These are phyloP conservation scores for Diaperis boleti DNA, from an alignment of 2,888 invertebrate species.

Conservation along the genomic window DNA sequence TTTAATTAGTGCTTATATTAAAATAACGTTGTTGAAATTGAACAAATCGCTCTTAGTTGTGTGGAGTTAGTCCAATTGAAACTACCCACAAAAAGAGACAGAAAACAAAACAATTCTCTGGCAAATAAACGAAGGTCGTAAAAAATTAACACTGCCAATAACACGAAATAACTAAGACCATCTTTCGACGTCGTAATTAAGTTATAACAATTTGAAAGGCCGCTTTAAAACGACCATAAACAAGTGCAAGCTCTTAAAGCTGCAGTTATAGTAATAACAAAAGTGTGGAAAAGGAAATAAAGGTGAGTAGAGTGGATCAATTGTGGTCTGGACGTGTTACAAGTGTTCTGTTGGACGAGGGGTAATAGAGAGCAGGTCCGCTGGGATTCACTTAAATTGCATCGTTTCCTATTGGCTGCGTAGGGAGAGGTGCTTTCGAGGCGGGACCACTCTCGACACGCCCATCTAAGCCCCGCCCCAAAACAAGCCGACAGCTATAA, in stretches of 20 bases:
- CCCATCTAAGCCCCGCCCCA: constrained; percentile 43
- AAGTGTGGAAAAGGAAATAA: constrained; percentile 62
- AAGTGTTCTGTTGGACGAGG: background rate
- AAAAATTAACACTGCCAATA: constrained; percentile 48
- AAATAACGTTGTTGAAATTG: constrained; percentile 28
- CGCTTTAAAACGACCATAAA: constrained; percentile 64
- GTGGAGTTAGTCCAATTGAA: constrained; percentile 34
- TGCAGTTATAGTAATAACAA: constrained; percentile 63
- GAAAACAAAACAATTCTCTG: constrained; percentile 26
- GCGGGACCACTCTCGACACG: constrained; percentile 44
- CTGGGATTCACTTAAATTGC: constrained; percentile 13
- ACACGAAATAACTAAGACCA: constrained; percentile 48
- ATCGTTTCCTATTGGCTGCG: constrained; percentile 27
- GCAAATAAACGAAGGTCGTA: constrained; percentile 39
- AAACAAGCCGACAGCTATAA: constrained; percentile 38
- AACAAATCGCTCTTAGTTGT: constrained; percentile 14
- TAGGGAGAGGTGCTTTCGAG: constrained; percentile 50
- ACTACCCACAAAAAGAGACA: constrained; percentile 6
- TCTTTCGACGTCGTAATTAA: constrained; percentile 59
- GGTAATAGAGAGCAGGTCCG: constrained; percentile 19
- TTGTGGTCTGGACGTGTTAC: background rate
- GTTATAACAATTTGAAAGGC: constrained; percentile 65
- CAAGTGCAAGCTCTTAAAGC: constrained; percentile 64
- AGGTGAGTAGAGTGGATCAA: constrained; percentile 53
- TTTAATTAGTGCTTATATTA: constrained; percentile 23